Evolutionary conservation across 2,888 invertebrate species (phyloP).

Genomic region (Archips xylosteana): DNA sequence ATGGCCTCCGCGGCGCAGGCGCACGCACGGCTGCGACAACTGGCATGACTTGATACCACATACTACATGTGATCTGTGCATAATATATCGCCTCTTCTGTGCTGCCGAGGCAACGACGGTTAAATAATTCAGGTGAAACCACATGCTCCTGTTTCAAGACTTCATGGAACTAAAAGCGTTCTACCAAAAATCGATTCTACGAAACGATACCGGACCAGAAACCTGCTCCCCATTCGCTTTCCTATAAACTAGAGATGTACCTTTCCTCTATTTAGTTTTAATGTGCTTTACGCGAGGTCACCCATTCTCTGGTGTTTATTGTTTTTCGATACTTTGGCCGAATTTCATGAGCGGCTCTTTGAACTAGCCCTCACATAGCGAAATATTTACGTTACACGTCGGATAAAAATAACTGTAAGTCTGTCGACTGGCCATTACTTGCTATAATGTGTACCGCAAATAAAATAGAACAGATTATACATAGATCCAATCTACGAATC

Average conservation of each 20-base stretch:
- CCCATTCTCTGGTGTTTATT: constrained; percentile 66
- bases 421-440: constrained; percentile 75
- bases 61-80: constrained; percentile 8
- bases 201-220: constrained; percentile 3
- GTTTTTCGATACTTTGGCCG: constrained; percentile 68
- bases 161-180: constrained; percentile 5
- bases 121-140: background rate
- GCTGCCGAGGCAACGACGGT: background rate
- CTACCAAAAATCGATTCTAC: background rate
- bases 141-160: constrained; percentile 9
- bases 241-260: constrained; percentile 30
- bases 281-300: constrained; percentile 61
- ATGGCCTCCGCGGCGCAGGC: constrained; percentile 48
- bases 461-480: constrained; percentile 71
- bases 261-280: constrained; percentile 42
- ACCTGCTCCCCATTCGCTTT: constrained; percentile 21
- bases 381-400: constrained; percentile 73
- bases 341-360: constrained; percentile 69
- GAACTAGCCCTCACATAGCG: constrained; percentile 69
- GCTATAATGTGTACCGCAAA: constrained; percentile 65
- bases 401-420: constrained; percentile 71
- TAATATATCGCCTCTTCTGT: constrained; percentile 23
- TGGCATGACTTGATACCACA: constrained; percentile 40
- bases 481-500: constrained; percentile 48
- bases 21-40: constrained; percentile 35